Base-by-base conservation (phyloP, 2,888 invertebrate species). In the Cetonia aurata region DNA sequence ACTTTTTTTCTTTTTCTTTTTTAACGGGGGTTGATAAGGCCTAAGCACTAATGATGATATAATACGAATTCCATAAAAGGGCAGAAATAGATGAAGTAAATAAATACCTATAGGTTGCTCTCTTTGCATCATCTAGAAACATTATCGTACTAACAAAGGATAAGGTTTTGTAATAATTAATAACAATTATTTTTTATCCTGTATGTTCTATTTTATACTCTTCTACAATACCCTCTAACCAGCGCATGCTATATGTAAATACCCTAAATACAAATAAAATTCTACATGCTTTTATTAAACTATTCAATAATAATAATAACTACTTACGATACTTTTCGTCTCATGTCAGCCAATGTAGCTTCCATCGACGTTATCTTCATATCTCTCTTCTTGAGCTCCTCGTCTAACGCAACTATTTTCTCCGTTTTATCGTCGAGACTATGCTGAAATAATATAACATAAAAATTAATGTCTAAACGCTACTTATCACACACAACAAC, bases 351-450 rank as follows among this genome's bases (percentile, higher is more conserved):
- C 31, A 89, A 81, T 76, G 87, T 87, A 77, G 83, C 84, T 79
- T 91, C 89, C 71, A 91, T 79, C 71, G 85, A 85, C 74, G 80
- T 82, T 1, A 89, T 85, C 68, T 87, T 86, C 77, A 86, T 87
- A 70, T 88, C 87, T 77, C 90, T 90, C 37, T 86, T 84, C 77
- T 87, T 88, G 0, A 92, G 72, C 75, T 93, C 91, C 67, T 89
- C 87, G 80, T 93, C 92, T 69, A 93, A 79, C 69, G 86, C 83
- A 75, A 87, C 89, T 15, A 90, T 85, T 77, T 86, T 88, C 83
- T 93, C 93, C 13, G 92, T 91, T 83, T 93, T 94, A 69, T 89
- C 87, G 80, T 94, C 93, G 73, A 93, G 80, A 75, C 90, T 89
- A 80, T 90, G 87, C 83, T 92, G 84, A 74, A 88, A 53, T 55